phyloP scores from a whole-genome alignment of 37 sponge, comb jelly and placozoan species.

The Cliona cf. orientalis region DNA sequence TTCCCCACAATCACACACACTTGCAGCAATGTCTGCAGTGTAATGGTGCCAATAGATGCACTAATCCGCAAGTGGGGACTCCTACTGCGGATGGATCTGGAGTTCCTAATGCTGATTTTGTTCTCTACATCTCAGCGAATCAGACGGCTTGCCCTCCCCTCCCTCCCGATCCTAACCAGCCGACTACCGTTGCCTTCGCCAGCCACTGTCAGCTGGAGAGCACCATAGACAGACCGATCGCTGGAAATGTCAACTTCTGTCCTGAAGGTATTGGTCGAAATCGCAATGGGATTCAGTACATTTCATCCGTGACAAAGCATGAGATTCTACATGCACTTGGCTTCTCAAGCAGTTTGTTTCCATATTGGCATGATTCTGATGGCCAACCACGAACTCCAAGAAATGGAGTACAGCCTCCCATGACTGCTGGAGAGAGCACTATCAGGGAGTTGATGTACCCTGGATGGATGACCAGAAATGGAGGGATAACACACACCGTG shows the following conservation, averaged over 20 bases:
- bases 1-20: neutral
- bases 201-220: slow-evolving; percentile 68
- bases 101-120: slow-evolving; percentile 66
- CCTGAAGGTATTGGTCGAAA: slow-evolving; percentile 37
- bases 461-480: slow-evolving; percentile 40
- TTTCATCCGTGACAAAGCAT: slow-evolving; percentile 70
- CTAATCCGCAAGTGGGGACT: neutral
- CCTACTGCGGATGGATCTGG: slow-evolving; percentile 62
- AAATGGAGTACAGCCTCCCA: too few relatives aligned
- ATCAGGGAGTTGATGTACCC: slow-evolving; percentile 23
- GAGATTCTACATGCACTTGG: slow-evolving; percentile 87
- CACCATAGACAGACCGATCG: slow-evolving; percentile 78
- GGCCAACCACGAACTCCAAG: slow-evolving; percentile 77
- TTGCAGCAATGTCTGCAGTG: neutral
- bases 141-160: slow-evolving; percentile 14
- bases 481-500: slow-evolving; percentile 32
- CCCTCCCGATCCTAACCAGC: neutral
- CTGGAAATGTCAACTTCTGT: slow-evolving; percentile 85
- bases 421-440: slow-evolving; percentile 20
- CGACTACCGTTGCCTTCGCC: slow-evolving; percentile 76
- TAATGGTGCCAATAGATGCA: too few relatives aligned
- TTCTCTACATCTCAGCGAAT: slow-evolving; percentile 79
- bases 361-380: slow-evolving; percentile 74
- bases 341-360: slow-evolving; percentile 55
- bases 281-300: slow-evolving; percentile 8